A percentile compares a stretch with the other conserved stretches of the same genome.
Conservation (phyloP, 2,888 invertebrate genomes). For the Polietes domitor region DNA sequence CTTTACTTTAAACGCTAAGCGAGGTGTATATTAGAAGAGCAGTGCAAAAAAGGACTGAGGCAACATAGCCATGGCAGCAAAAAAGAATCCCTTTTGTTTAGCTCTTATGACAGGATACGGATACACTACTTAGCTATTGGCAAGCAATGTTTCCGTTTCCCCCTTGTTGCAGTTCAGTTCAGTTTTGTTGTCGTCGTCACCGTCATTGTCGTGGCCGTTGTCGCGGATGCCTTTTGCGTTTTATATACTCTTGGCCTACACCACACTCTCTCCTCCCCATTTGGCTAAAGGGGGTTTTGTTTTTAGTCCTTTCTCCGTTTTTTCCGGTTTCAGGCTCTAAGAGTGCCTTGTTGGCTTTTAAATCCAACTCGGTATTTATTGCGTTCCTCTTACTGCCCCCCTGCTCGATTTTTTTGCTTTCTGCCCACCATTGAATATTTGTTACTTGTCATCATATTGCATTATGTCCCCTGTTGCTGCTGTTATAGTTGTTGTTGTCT, state of each 20-base stretch:
- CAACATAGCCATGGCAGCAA: slow-evolving; percentile 26
- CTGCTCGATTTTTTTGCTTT: background rate
- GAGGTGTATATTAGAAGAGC: slow-evolving; percentile 43
- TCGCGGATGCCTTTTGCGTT: slow-evolving; percentile 21
- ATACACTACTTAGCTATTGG: slow-evolving; percentile 68
- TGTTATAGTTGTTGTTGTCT: background rate
- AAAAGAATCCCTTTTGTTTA: slow-evolving; percentile 36
- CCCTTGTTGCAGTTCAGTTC: slow-evolving; percentile 50
- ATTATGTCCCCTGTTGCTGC: slow-evolving; percentile 47
- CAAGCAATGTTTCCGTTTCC: slow-evolving; percentile 67
- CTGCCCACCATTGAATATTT: slow-evolving; percentile 57
- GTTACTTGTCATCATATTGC: slow-evolving; percentile 58
- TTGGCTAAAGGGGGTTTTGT: slow-evolving; percentile 24
- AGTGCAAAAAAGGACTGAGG: slow-evolving; percentile 28
- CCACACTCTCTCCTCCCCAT: slow-evolving; percentile 37
- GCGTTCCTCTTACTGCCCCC: slow-evolving; percentile 38
- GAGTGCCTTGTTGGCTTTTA: slow-evolving; percentile 58
- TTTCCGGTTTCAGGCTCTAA: slow-evolving; percentile 22
- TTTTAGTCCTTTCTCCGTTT: background rate
- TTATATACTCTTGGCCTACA: background rate
- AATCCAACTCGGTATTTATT: slow-evolving; percentile 58
- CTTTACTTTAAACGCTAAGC: slow-evolving; percentile 41
- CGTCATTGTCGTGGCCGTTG: background rate
- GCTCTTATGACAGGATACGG: slow-evolving; percentile 67
- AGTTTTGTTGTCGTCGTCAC: background rate